Evolutionary conservation across 2,888 invertebrate species (phyloP).

Genomic region (Catocala sponsa): DNA sequence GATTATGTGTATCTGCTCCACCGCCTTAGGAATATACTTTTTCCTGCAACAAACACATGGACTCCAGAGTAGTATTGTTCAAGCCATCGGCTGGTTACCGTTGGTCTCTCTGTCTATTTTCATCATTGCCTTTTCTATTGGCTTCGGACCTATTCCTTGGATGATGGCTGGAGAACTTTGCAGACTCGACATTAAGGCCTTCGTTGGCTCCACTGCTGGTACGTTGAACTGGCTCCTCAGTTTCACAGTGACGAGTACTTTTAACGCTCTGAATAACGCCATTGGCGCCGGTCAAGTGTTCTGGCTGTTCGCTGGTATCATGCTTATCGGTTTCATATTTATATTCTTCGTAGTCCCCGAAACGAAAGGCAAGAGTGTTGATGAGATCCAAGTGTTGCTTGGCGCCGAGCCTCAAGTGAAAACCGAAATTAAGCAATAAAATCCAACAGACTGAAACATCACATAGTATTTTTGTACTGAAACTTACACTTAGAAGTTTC

Average conservation of each 20-base stretch:
- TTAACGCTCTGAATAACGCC: conserved; percentile 84
- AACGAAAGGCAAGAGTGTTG: conserved; percentile 91
- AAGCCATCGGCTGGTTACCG: conserved; percentile 91
- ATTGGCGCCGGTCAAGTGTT: conserved; percentile 91
- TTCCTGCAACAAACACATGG: conserved; percentile 76
- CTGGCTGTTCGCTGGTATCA: conserved; percentile 92
- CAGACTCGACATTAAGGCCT: conserved; percentile 92
- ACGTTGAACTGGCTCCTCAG: conserved; percentile 94
- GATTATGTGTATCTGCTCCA: conserved; percentile 91
- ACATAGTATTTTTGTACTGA: conserved; percentile 63
- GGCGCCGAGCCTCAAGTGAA: conserved; percentile 69
- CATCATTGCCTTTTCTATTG: conserved; percentile 93
- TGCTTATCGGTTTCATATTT: conserved; percentile 90
- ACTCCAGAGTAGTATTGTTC: conserved; percentile 70
- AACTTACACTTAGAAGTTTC: conserved; percentile 43
- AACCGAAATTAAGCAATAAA: conserved; percentile 72
- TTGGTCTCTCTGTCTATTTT: conserved; percentile 92
- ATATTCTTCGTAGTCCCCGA: conserved; percentile 91
- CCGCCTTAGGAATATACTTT: conserved; percentile 92
- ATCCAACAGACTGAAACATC: conserved; percentile 65
- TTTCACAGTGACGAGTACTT: conserved; percentile 93
- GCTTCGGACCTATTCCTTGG: conserved; percentile 96
- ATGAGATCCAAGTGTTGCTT: conserved; percentile 89
- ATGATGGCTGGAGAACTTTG: conserved; percentile 94
- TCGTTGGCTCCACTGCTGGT: conserved; percentile 93